Evolutionary conservation across 2,113 vertebrate genomes (phyloP), one percentile per base, ranked within the genome.

Genomic region (Pterophyllum scalare): DNA sequence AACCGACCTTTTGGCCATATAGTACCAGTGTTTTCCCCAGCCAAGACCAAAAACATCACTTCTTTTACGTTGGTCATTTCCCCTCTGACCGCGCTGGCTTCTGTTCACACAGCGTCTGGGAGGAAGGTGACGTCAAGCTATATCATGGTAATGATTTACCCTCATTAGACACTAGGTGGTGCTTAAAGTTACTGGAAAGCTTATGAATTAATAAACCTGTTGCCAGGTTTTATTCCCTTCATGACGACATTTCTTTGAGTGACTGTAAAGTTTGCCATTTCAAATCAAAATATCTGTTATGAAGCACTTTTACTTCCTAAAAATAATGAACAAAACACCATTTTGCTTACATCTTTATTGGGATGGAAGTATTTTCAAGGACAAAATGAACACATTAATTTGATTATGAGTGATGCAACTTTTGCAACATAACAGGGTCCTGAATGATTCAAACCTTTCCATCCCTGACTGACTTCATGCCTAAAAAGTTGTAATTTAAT

Each of bases 321-420:
- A 35, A 26, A 54, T 17, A 79, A 46, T 56, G 38, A 2, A 22
- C 54, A 26, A 64, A 8, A 14, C 31, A 7, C 5, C 17, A 17
- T 1, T 7, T 64, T 38, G 19, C 20, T 14, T n/a, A 52, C 1
- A 33, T 77, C 12, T 88, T 88, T 88, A 87, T 90, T 86, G 4
- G 17, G 19, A 46, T 46, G 2, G 2, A 38, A 28, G 59, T 7
- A n/a, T 67, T 14, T 67, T 12, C 61, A 2, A 59, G 35, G 28
- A 31, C 76, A 20, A 46, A 76, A 46, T 59, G 20, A 31, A 74
- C 57, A 49, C 24, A 49, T 19, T 40, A 9, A 17, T 24, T 52
- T 40, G 26, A 49, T 70, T 52, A 70, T 4, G 28, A 77, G 49
- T 11, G 22, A 54, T 14, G 1, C 2, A 64, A 26, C 3, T 60